These are phyloP conservation scores for Euclidia mi DNA, from an alignment of 2,888 invertebrate genomes.

Conservation along the genomic window DNA sequence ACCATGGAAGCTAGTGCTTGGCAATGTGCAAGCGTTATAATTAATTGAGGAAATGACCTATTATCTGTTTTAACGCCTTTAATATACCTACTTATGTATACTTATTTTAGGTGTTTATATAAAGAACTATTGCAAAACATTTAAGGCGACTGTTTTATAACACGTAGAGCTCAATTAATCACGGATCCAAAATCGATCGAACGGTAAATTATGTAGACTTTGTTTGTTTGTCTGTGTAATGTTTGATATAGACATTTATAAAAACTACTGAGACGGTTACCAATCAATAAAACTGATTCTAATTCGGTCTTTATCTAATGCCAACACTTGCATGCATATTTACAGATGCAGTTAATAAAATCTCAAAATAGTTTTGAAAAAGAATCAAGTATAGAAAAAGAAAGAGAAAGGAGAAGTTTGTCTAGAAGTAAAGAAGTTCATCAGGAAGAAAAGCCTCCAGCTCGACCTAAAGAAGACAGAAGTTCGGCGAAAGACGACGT, in stretches of 20 bases:
- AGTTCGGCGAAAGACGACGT: constrained; percentile 82
- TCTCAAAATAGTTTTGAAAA: constrained; percentile 89
- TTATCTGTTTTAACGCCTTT: constrained; percentile 56
- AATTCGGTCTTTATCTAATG: not conserved
- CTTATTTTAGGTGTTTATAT: constrained; percentile 24
- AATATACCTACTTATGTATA: no score
- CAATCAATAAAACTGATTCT: not conserved
- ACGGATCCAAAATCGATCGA: constrained; percentile 12
- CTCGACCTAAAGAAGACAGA: constrained; percentile 74
- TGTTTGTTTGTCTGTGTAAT: constrained; percentile 26
- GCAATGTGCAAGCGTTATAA: constrained; percentile 75
- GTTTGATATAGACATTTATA: no score
- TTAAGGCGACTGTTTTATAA: constrained; percentile 21
- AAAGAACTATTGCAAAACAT: constrained; percentile 34
- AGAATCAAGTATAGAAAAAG: constrained; percentile 86
- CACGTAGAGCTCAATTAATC: constrained; percentile 3
- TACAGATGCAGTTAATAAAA: constrained; percentile 89
- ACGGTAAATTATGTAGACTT: constrained; percentile 18
- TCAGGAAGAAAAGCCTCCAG: constrained; percentile 73
- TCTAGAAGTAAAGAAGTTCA: constrained; percentile 81
- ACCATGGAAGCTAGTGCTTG: constrained; percentile 75
- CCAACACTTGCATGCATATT: constrained; percentile 29
- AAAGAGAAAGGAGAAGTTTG: constrained; percentile 82
- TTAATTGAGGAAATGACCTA: constrained; percentile 82
- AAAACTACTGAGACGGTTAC: not conserved